phyloP scores from a whole-genome alignment of 2,113 vertebrate species.

The Zosterops pallidus region DNA sequence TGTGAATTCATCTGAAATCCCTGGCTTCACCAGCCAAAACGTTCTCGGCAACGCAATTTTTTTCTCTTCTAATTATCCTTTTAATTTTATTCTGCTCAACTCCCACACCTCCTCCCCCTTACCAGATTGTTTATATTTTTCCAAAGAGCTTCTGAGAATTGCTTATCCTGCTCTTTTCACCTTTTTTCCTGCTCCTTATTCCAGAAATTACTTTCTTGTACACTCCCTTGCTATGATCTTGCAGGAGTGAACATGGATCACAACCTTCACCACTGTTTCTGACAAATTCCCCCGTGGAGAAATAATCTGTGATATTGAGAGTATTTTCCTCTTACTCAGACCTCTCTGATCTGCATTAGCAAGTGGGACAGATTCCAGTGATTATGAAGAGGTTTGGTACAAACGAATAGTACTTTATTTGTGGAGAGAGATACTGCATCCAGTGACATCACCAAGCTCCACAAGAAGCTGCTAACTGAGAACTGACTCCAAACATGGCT shows the following conservation, averaged over 20 bases:
- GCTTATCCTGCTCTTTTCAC: conserved; percentile 54
- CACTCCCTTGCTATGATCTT: neutral
- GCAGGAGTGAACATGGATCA: neutral
- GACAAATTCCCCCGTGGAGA: neutral
- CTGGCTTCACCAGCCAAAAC: conserved; percentile 37
- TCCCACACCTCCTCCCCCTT: conserved; percentile 52
- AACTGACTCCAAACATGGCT: neutral
- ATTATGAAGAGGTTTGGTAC: neutral
- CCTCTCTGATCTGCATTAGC: neutral
- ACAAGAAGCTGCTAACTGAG: neutral
- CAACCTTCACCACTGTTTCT: neutral
- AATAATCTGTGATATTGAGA: neutral
- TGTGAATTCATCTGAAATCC: conserved; percentile 52
- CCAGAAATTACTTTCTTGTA: neutral
- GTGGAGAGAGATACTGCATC: neutral
- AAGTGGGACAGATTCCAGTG: neutral
- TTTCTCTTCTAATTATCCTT: conserved; percentile 62
- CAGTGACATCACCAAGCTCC: neutral
- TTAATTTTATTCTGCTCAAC: conserved; percentile 60
- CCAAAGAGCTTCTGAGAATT: conserved; percentile 36
- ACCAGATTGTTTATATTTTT: conserved; percentile 70
- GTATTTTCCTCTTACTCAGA: neutral
- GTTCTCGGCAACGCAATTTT: neutral
- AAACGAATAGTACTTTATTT: neutral
- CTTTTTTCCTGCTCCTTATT: neutral